Conservation (phyloP, 2,888 invertebrate species). For the Galerucella nymphaeae region DNA sequence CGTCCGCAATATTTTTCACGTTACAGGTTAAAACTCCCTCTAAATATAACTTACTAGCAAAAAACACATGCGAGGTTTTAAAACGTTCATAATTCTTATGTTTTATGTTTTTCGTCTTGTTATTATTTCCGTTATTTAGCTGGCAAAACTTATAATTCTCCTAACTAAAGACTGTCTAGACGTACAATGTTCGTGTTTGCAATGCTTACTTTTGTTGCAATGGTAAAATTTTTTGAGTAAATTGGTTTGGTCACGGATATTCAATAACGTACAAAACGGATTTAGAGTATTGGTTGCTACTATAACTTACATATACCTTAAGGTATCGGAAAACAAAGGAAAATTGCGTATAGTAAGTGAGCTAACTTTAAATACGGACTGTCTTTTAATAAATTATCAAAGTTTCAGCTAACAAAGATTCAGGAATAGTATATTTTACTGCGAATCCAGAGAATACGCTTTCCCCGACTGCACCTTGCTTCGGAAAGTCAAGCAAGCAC, state of each 20-base stretch:
- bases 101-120: neutral
- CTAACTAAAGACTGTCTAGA: conserved; percentile 1
- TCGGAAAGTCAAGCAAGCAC: too few species aligned
- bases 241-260: neutral
- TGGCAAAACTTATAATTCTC: neutral
- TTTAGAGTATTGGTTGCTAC: too few species aligned
- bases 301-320: too few species aligned
- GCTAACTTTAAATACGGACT: too few species aligned
- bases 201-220: too few species aligned
- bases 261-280: neutral
- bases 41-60: conserved; percentile 16
- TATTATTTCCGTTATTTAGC: neutral
- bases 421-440: too few species aligned
- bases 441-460: too few species aligned
- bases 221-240: neutral
- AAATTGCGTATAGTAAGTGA: too few species aligned
- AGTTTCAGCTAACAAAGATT: too few species aligned
- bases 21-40: neutral
- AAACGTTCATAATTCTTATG: neutral
- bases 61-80: conserved; percentile 15
- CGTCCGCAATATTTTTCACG: neutral
- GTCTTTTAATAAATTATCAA: too few species aligned
- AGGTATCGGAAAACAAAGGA: too few species aligned
- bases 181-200: neutral
- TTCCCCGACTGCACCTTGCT: too few species aligned